Evolutionary conservation across 2,113 vertebrate species (phyloP).

Genomic region (Pangasianodon gigas): DNA sequence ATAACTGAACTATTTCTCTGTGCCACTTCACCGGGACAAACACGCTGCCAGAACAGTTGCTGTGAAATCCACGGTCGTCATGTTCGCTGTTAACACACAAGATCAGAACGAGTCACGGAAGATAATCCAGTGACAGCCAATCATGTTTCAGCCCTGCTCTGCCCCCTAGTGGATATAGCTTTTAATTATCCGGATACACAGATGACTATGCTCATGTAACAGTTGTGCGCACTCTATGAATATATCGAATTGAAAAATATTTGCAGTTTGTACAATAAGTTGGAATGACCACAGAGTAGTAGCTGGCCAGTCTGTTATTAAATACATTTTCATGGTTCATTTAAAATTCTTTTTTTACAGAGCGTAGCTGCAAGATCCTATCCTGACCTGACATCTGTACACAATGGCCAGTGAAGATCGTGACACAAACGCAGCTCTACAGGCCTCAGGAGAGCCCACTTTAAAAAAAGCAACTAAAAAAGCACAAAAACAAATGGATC

Average conservation of each 20-base stretch:
- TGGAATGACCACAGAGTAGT: not conserved
- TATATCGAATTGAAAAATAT: not conserved
- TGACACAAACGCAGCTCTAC: constrained; percentile 6
- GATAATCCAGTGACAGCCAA: too few species aligned
- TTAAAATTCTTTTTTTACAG: not conserved
- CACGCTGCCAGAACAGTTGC: too few species aligned
- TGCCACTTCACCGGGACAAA: too few species aligned
- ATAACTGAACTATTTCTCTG: too few species aligned
- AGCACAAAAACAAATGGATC: constrained; percentile 31
- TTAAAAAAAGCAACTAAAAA: constrained; percentile 23
- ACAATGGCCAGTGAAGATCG: constrained; percentile 28
- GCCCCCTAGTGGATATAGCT: not conserved
- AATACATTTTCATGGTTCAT: too few species aligned
- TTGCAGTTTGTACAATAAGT: not conserved
- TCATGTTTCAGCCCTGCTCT: not conserved
- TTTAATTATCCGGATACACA: not conserved
- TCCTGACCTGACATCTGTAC: not conserved
- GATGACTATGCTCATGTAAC: not conserved
- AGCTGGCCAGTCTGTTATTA: not conserved
- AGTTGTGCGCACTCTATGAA: not conserved
- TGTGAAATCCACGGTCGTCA: too few species aligned
- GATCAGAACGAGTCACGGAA: not conserved
- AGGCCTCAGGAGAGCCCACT: constrained; percentile 35
- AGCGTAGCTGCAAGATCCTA: not conserved
- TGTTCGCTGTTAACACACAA: too few species aligned